Conservation (phyloP, 2,797 vertebrate genomes). For the Echeneis naucrates region DNA sequence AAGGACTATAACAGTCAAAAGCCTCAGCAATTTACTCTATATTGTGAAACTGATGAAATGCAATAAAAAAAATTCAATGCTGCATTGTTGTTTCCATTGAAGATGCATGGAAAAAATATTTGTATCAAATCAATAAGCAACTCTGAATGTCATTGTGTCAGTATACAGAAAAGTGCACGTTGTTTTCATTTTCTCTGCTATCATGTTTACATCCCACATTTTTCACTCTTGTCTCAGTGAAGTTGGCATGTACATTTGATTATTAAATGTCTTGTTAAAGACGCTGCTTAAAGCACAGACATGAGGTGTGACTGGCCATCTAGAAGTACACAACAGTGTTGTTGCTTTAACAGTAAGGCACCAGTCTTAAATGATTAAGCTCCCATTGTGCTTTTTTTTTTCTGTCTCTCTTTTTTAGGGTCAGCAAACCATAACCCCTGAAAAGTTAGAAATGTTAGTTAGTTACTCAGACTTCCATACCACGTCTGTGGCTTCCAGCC, state of each 20-base stretch:
- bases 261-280: conserved; percentile 37
- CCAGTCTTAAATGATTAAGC: background rate
- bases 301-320: background rate
- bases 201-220: conserved; percentile 25
- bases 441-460: background rate
- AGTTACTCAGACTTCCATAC: background rate
- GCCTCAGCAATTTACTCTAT: conserved; percentile 27
- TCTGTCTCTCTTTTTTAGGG: too few species aligned
- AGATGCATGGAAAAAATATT: background rate
- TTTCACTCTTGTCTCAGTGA: conserved; percentile 24
- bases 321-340: background rate
- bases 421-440: background rate
- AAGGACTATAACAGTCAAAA: conserved; percentile 29
- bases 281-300: background rate
- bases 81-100: background rate
- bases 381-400: background rate
- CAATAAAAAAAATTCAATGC: conserved; percentile 5
- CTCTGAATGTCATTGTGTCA: conserved; percentile 13
- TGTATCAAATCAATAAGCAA: conserved; percentile 19
- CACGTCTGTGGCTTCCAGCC: background rate
- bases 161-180: conserved; percentile 19
- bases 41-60: conserved; percentile 27
- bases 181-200: conserved; percentile 16
- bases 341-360: background rate
- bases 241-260: conserved; percentile 26